Percentiles rank a stretch among this genome's conserved stretches.
Evolutionary conservation across 2,113 vertebrate species (phyloP).

Genomic region (Coryphaenoides rupestris): DNA sequence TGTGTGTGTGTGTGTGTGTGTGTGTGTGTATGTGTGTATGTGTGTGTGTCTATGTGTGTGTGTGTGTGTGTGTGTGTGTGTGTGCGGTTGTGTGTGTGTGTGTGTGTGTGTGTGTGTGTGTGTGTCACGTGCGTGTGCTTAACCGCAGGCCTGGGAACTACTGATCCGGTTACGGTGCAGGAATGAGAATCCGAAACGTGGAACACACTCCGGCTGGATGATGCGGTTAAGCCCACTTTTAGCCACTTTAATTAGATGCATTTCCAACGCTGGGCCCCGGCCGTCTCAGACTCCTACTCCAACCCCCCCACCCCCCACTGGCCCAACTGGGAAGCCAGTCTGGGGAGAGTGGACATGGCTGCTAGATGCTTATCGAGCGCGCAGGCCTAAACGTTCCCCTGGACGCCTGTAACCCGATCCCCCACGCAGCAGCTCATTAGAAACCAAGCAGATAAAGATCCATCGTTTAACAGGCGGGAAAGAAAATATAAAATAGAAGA

Average conservation of each 20-base stretch:
- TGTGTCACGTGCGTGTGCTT: constrained; percentile 10
- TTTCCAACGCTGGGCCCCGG: constrained; percentile 17
- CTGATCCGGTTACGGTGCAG: constrained; percentile 33
- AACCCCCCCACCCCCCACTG: constrained; percentile 9
- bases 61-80: background rate
- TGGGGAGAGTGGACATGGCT: constrained; percentile 21
- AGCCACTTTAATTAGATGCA: constrained; percentile 49
- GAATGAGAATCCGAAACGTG: constrained; percentile 26
- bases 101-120: constrained; percentile 15
- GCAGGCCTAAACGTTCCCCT: too few species aligned
- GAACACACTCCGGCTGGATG: constrained; percentile 25
- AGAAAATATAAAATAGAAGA: background rate
- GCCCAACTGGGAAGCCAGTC: constrained; percentile 5
- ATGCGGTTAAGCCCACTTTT: constrained; percentile 51
- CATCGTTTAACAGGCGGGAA: constrained; percentile 27
- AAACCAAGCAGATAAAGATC: constrained; percentile 46
- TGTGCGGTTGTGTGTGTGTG: background rate
- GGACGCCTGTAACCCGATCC: constrained; percentile 37
- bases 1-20: too few species aligned
- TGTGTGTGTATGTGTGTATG: too few species aligned
- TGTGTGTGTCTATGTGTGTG: background rate
- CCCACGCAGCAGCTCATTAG: constrained; percentile 34
- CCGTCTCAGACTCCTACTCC: too few species aligned
- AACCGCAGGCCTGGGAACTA: constrained; percentile 33
- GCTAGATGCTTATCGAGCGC: constrained; percentile 34